Percentiles rank a stretch among this genome's conserved stretches.
phyloP scores from a whole-genome alignment of 1,140 invertebrate genomes.

The Propsilocerus akamusi region DNA sequence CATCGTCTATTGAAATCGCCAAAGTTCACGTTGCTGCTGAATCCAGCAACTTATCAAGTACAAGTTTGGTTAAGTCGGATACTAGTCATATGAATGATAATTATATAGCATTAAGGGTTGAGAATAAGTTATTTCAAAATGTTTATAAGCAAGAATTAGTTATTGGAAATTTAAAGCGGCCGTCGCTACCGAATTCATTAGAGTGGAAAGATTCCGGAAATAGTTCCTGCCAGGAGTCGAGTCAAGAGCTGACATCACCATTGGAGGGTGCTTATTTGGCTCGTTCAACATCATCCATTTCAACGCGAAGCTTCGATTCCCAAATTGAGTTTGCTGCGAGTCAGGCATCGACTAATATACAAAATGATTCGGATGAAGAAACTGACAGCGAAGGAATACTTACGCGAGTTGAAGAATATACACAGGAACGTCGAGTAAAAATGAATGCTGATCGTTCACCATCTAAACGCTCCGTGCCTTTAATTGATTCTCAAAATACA shows the following conservation, averaged over 20 bases:
- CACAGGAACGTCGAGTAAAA: not conserved
- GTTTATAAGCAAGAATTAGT: not conserved
- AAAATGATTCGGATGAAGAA: not conserved
- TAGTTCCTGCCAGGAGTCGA: slow-evolving; percentile 5
- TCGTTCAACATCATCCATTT: not conserved
- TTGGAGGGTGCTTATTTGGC: not conserved
- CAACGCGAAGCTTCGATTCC: not conserved
- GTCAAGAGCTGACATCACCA: slow-evolving; percentile 4
- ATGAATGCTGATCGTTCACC: not conserved
- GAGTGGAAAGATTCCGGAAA: slow-evolving; percentile 6
- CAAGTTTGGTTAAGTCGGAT: not conserved
- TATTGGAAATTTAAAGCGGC: too few relatives aligned
- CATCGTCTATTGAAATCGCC: not conserved
- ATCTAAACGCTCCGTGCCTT: too few relatives aligned
- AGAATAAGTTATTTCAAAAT: not conserved
- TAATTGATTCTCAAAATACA: too few relatives aligned
- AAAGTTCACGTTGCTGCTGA: too few relatives aligned
- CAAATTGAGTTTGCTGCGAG: not conserved
- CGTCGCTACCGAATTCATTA: not conserved
- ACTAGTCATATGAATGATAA: not conserved
- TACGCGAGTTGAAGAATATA: not conserved
- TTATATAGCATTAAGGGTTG: not conserved
- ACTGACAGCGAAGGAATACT: not conserved
- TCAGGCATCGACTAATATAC: not conserved
- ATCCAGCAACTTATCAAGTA: slow-evolving; percentile 1